Evolutionary conservation across 2,113 vertebrate species (phyloP).

Genomic region (Nothobranchius kuhntae): DNA sequence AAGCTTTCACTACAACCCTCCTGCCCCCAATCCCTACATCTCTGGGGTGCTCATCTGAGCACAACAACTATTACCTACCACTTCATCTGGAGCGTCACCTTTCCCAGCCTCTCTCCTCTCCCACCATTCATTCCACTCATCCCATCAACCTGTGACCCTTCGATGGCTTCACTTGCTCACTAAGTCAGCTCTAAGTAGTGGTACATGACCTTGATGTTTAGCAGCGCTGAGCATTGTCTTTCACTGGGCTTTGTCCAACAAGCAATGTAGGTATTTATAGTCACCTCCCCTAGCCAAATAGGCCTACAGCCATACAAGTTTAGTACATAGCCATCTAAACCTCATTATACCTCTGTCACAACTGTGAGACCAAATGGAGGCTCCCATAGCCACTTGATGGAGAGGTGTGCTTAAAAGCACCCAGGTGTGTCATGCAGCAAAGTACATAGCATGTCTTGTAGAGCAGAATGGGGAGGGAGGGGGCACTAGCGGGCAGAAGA

Average conservation of each 20-base stretch:
- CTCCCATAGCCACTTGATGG: constrained; percentile 78
- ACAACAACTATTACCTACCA: constrained; percentile 40
- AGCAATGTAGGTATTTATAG: constrained; percentile 79
- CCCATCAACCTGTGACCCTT: constrained; percentile 62
- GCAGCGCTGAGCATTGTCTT: constrained; percentile 46
- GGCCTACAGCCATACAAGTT: constrained; percentile 68
- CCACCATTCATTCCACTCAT: constrained; percentile 35
- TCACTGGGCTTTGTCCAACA: constrained; percentile 36
- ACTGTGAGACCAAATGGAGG: constrained; percentile 78
- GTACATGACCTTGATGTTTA: constrained; percentile 77
- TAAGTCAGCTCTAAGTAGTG: constrained; percentile 67
- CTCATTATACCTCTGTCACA: constrained; percentile 81
- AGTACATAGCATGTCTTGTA: constrained; percentile 65
- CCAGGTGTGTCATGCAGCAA: constrained; percentile 80
- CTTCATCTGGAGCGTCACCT: constrained; percentile 46
- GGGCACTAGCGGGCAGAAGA: constrained; percentile 56
- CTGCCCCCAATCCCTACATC: constrained; percentile 4
- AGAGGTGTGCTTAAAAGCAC: constrained; percentile 79
- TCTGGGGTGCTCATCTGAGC: constrained; percentile 39
- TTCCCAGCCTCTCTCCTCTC: constrained; percentile 26
- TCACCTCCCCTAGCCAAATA: constrained; percentile 66
- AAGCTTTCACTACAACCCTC: constrained; percentile 10
- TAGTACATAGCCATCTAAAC: constrained; percentile 79
- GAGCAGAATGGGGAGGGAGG: constrained; percentile 59
- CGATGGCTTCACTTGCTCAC: constrained; percentile 55